Evolutionary conservation across 2,797 vertebrate genomes (phyloP).

Genomic region (Triplophysa yarkandensis): DNA sequence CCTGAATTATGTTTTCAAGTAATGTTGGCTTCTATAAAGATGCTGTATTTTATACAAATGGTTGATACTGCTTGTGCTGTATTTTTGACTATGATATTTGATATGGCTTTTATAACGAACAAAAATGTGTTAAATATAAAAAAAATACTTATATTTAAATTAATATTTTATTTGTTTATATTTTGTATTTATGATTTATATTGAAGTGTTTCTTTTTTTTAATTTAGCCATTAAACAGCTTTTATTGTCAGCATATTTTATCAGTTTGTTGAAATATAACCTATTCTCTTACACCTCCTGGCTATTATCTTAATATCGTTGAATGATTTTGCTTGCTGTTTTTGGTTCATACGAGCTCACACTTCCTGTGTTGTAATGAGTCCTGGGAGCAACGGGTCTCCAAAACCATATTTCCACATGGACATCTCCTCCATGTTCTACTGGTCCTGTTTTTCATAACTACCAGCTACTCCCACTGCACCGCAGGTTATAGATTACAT

Average conservation of each 20-base stretch:
- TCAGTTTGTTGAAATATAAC: background rate
- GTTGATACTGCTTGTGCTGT: background rate
- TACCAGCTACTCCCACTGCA: conserved; percentile 44
- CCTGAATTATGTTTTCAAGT: conserved; percentile 28
- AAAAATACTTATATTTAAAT: too few species aligned
- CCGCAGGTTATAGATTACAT: conserved; percentile 60
- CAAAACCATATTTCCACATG: background rate
- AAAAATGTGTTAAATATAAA: too few species aligned
- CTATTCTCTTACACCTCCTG: background rate
- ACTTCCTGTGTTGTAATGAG: conserved; percentile 1
- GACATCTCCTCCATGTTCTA: conserved; percentile 54
- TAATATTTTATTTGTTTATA: too few species aligned
- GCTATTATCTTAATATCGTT: background rate
- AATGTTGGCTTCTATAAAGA: too few species aligned
- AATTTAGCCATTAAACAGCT: background rate
- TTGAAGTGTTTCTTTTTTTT: too few species aligned
- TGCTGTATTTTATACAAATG: background rate
- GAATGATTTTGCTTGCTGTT: background rate
- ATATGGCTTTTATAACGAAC: too few species aligned
- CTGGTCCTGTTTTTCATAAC: conserved; percentile 33
- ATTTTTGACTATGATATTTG: too few species aligned
- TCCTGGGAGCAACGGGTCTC: background rate
- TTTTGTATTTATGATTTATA: too few species aligned
- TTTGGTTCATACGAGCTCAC: background rate
- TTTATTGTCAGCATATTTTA: background rate